Conservation (phyloP, 2,113 vertebrate species). For the Anhinga rufa region DNA sequence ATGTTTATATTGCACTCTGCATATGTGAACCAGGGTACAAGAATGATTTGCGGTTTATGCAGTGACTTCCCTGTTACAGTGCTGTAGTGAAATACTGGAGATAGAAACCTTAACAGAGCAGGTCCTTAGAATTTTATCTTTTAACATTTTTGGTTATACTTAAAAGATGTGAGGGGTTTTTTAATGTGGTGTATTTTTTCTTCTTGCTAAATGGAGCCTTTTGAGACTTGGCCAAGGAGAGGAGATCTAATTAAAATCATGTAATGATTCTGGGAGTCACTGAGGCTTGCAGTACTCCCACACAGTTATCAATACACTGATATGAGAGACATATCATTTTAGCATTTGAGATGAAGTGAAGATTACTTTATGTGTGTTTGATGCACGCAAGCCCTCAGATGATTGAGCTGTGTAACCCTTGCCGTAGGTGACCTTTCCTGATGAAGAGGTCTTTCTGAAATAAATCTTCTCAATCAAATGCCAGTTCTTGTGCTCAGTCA, state of each 20-base stretch:
- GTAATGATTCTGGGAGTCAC: neutral
- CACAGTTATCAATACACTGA: neutral
- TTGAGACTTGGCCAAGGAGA: neutral
- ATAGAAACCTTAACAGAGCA: neutral
- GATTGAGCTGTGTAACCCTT: neutral
- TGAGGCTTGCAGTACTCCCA: neutral
- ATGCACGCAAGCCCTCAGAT: neutral
- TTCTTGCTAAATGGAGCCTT: neutral
- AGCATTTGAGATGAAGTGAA: neutral
- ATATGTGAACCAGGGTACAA: neutral
- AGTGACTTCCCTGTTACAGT: neutral
- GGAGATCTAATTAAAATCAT: slow-evolving; percentile 4
- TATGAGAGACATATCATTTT: neutral
- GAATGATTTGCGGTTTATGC: neutral
- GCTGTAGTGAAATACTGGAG: neutral
- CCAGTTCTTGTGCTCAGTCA: neutral
- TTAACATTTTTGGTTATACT: neutral
- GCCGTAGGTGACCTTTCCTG: neutral
- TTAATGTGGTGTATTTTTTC: neutral
- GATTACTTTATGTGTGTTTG: neutral
- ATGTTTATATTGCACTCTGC: neutral
- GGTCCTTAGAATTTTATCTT: neutral
- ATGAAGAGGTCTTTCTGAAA: neutral
- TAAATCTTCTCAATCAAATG: neutral
- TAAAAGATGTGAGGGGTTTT: neutral